These are phyloP conservation scores for Myxocyprinus asiaticus DNA, from an alignment of 2,113 vertebrate species.

Conservation along the genomic window DNA sequence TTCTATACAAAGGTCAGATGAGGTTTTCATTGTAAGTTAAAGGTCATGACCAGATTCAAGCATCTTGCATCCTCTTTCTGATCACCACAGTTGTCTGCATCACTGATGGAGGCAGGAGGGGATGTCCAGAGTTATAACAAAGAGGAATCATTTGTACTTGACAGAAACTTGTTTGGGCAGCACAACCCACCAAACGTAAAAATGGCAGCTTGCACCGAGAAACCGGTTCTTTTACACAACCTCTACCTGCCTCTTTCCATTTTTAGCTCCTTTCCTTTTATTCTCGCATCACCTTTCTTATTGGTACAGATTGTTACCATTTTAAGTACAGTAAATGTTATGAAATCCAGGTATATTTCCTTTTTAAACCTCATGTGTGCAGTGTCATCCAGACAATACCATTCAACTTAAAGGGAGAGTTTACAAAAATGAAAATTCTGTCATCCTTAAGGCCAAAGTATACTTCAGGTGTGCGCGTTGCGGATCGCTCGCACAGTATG, in stretches of 20 bases:
- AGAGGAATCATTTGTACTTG: background rate
- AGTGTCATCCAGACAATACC: background rate
- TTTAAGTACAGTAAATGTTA: background rate
- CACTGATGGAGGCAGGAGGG: slow-evolving; percentile 17
- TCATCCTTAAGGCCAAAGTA: no score
- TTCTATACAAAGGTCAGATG: slow-evolving; percentile 26
- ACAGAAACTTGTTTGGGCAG: slow-evolving; percentile 48
- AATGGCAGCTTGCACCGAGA: background rate
- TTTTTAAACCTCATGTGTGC: background rate
- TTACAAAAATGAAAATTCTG: background rate
- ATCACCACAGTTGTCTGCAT: slow-evolving; percentile 8
- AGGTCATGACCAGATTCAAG: slow-evolving; percentile 34
- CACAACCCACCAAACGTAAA: slow-evolving; percentile 12
- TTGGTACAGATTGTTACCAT: background rate
- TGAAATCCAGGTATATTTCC: slow-evolving; percentile 5
- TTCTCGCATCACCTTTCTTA: background rate
- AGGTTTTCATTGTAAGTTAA: slow-evolving; percentile 28
- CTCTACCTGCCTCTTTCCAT: background rate
- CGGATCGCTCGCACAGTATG: no score
- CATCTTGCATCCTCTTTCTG: slow-evolving; percentile 37
- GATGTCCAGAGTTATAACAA: slow-evolving; percentile 11
- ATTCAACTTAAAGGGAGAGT: background rate
- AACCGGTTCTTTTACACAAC: background rate
- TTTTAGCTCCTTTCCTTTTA: slow-evolving; percentile 3
- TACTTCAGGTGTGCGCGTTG: no score